Evolutionary conservation across 2,797 vertebrate species (phyloP), one percentile per base, ranked within the genome.

Genomic region (Oreonectes daqikongensis): DNA sequence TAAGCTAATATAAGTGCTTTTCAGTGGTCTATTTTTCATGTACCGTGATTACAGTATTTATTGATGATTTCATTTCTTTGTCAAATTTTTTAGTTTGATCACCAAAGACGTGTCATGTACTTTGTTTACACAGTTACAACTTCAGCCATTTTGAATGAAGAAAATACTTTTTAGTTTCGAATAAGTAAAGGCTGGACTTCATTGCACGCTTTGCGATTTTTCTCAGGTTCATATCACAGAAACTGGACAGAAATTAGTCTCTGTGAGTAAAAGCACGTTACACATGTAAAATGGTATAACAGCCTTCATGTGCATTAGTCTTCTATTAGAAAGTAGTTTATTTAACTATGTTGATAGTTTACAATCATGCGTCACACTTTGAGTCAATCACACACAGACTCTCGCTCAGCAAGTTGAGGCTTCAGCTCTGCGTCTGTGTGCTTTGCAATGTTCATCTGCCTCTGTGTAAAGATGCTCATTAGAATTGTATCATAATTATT

Each of bases 181-280:
- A 24, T 46, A 30, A 42, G 61, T 44, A 28, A 57, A 67, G 24
- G 26, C 57, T 59, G 26, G 17, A 7, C 38, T 75, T 38, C 18
- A 18, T 64, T 40, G 24, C 1, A 2, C 14, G 22, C 59, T 40
- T 50, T 75, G 64, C 38, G 9, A 60, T 68, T 68, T 59, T 64
- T 46, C 57, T 77, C 75, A 77, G 75, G 67, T 63, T 63, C 32
- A 53, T 52, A 18, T 26, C 26, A 48, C 40, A 57, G n/a, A n/a
- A n/a, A n/a, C n/a, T n/a, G n/a, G n/a, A 48, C 52, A 14, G 12
- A 17, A 68, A 4, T 68, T 48, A 50, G 28, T 48, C 38, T 66
- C 20, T 59, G 40, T 57, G 38, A 42, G 10, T 8, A 40, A 40
- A 32, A 35, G 35, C 40, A 42, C 61, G 14, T 32, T 60, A 28